These are phyloP conservation scores for Tricholaema leucomelas DNA, from an alignment of 2,113 vertebrate genomes.

Conservation along the genomic window DNA sequence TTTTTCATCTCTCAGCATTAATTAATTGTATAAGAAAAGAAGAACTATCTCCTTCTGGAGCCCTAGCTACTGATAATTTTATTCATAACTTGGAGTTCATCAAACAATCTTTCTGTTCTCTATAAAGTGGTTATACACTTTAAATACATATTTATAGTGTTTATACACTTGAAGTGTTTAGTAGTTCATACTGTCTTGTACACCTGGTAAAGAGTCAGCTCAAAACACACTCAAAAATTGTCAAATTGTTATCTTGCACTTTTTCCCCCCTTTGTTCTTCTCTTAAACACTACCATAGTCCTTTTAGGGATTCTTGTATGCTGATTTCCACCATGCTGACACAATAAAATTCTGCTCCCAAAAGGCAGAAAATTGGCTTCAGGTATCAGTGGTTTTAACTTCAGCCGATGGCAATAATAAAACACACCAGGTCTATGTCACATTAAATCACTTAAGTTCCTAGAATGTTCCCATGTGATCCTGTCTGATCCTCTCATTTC, in stretches of 20 bases:
- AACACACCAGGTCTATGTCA: background rate
- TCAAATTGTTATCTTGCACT: background rate
- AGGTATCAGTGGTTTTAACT: background rate
- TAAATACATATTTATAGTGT: no score
- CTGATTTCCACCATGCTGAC: background rate
- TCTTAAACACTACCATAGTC: background rate
- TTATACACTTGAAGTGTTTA: no score
- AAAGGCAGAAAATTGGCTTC: background rate
- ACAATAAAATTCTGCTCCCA: background rate
- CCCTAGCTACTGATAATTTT: background rate
- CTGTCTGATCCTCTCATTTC: conserved; percentile 1
- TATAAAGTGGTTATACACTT: background rate
- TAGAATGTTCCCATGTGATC: background rate
- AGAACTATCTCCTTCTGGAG: background rate
- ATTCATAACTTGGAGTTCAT: background rate
- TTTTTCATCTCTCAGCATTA: background rate
- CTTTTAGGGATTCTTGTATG: background rate
- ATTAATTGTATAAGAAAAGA: background rate
- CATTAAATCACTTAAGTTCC: conserved; percentile 7
- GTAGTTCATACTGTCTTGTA: background rate
- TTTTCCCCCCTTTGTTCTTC: background rate
- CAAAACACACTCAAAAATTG: background rate
- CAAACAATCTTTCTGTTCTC: background rate
- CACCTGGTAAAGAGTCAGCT: background rate
- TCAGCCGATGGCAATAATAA: background rate